Evolutionary conservation across 1,140 invertebrate species (phyloP), one percentile per base, ranked within the genome.

Genomic region (Archegozetes longisetosus): DNA sequence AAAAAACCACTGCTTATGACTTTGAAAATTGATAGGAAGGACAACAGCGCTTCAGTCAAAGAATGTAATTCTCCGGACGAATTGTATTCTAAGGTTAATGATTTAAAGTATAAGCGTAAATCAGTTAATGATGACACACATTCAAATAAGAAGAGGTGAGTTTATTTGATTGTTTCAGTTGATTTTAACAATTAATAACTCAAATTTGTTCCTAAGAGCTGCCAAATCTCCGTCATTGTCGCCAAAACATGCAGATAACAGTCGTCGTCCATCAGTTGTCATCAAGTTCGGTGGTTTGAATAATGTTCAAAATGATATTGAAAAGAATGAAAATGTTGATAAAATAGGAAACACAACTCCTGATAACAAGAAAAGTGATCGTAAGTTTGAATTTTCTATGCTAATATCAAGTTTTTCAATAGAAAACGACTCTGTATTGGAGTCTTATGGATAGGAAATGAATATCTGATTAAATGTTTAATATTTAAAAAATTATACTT

Each of bases 401-500:
- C 23, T 29, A 25, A n/a, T 22, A 54, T 54, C 50, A 26, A 17
- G 14, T 51, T 55, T 54, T 46, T 54, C 53, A 53, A 22, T n/a
- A n/a, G n/a, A n/a, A n/a, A n/a, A n/a, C n/a, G n/a, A n/a, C n/a
- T n/a, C n/a, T n/a, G n/a, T n/a, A n/a, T n/a, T n/a, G n/a, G n/a
- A n/a, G n/a, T n/a, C n/a, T n/a, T n/a, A n/a, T n/a, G n/a, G n/a
- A n/a, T n/a, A n/a, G n/a, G n/a, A n/a, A n/a, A n/a, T n/a, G n/a
- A n/a, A n/a, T 53, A 56, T 61, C n/a, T 51, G 25, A 23, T 48
- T 47, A 24, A 57, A 24, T 26, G 17, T 14, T 20, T 23, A 17
- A 25, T 27, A 61, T 58, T 61, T 53, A 61, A 53, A 26, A 53
- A 49, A 64, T n/a, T n/a, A n/a, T n/a, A n/a, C n/a, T n/a, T n/a